phyloP scores from a whole-genome alignment of 2,797 vertebrate species.

The Lagocephalus sceleratus region DNA sequence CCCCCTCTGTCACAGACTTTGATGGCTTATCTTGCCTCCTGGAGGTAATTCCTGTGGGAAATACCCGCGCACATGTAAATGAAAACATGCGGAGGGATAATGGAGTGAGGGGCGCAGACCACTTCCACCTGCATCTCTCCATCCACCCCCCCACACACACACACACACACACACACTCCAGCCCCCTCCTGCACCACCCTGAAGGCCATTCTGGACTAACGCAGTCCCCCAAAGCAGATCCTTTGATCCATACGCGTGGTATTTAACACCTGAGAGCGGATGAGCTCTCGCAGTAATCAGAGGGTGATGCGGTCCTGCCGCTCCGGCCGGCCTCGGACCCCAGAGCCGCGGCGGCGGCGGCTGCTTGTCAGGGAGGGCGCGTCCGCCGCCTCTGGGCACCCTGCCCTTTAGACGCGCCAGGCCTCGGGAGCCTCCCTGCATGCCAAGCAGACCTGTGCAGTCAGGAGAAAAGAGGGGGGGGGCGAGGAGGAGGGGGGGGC shows the following conservation, averaged over 20 bases:
- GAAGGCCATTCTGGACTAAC: constrained; percentile 46
- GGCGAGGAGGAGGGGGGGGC: constrained; percentile 37
- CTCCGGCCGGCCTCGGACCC: background rate
- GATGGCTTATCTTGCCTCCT: constrained; percentile 73
- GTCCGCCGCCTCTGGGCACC: constrained; percentile 75
- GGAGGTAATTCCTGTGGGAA: constrained; percentile 69
- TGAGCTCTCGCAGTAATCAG: constrained; percentile 52
- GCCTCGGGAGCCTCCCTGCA: constrained; percentile 78
- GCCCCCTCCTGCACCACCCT: constrained; percentile 9
- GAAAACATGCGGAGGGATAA: constrained; percentile 64
- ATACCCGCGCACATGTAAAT: constrained; percentile 74
- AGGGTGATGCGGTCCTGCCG: constrained; percentile 48
- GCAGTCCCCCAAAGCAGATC: constrained; percentile 39
- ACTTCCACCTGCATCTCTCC: constrained; percentile 31
- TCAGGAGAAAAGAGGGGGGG: constrained; percentile 42
- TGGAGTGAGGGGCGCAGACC: constrained; percentile 47
- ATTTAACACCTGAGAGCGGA: constrained; percentile 74
- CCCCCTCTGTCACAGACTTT: constrained; percentile 74
- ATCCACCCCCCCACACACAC: constrained; percentile 6
- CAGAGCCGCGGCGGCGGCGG: constrained; percentile 4
- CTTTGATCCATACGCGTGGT: constrained; percentile 70
- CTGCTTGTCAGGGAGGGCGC: constrained; percentile 74
- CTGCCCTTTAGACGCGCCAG: constrained; percentile 83
- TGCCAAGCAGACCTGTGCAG: constrained; percentile 80
- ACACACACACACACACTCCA: no score